These are phyloP conservation scores for Taxidea taxus DNA, from an alignment of 2,113 vertebrate genomes.

Conservation along the genomic window DNA sequence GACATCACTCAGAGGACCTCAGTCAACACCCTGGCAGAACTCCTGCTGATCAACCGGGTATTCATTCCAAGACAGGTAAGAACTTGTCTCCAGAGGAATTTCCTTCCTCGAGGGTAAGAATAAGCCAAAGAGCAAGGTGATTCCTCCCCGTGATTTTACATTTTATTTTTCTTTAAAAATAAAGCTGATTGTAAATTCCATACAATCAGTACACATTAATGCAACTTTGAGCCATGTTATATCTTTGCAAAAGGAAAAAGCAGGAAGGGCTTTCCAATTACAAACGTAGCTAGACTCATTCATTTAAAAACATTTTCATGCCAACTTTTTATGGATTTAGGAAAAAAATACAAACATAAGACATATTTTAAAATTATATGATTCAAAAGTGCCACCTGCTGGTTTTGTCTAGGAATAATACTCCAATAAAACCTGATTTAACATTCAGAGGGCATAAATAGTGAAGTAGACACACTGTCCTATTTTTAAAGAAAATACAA, in stretches of 20 bases:
- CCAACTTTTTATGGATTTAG: neutral
- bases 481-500: neutral
- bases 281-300: neutral
- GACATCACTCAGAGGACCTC: neutral
- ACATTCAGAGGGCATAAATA: neutral
- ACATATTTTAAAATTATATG: neutral
- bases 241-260: slow-evolving; percentile 22
- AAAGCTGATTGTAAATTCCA: neutral
- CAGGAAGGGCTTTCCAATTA: neutral
- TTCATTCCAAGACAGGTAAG: neutral
- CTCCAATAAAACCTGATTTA: neutral
- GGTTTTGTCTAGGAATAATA: slow-evolving; percentile 4
- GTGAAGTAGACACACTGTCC: neutral
- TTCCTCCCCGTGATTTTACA: slow-evolving; percentile 22
- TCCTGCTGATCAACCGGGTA: neutral
- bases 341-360: neutral
- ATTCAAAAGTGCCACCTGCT: slow-evolving; percentile 56
- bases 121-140: neutral
- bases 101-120: slow-evolving; percentile 31
- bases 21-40: neutral
- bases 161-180: slow-evolving; percentile 42
- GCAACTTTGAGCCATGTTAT: neutral
- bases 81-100: neutral
- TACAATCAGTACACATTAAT: neutral
- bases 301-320: slow-evolving; percentile 1